Conservation (phyloP, 1,140 invertebrate species). For the Heliconius nattereri region DNA sequence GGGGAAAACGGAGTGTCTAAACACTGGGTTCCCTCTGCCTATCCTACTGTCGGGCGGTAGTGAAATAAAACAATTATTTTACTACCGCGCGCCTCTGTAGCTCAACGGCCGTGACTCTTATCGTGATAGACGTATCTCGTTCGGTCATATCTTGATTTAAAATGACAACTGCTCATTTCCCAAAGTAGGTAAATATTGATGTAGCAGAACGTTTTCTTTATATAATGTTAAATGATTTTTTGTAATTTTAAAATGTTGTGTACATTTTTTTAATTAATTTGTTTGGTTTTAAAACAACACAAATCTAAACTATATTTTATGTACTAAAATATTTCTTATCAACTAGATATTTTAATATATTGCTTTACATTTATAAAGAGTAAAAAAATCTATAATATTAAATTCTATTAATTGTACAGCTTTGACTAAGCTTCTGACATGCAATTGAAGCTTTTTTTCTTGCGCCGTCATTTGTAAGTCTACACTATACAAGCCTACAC, state of each 20-base stretch:
- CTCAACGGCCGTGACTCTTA: constrained; percentile 34
- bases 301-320: too few species aligned
- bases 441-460: neutral
- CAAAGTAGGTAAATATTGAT: constrained; percentile 34
- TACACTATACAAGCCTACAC: neutral
- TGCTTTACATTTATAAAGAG: too few species aligned
- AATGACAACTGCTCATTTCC: constrained; percentile 36
- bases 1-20: too few species aligned
- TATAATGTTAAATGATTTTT: neutral
- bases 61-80: too few species aligned
- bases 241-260: neutral
- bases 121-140: constrained; percentile 28
- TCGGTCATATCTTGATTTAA: constrained; percentile 47
- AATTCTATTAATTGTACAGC: neutral
- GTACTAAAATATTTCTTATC: too few species aligned
- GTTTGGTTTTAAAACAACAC: neutral
- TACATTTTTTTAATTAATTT: neutral
- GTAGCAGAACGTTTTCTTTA: neutral
- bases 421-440: neutral
- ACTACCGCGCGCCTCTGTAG: too few species aligned
- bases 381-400: too few species aligned
- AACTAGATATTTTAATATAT: too few species aligned
- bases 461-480: constrained; percentile 15
- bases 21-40: too few species aligned
- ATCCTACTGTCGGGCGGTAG: too few species aligned